Evolutionary conservation across 2,113 vertebrate species (phyloP), one percentile per base, ranked within the genome.

Genomic region (Lutjanus erythropterus): DNA sequence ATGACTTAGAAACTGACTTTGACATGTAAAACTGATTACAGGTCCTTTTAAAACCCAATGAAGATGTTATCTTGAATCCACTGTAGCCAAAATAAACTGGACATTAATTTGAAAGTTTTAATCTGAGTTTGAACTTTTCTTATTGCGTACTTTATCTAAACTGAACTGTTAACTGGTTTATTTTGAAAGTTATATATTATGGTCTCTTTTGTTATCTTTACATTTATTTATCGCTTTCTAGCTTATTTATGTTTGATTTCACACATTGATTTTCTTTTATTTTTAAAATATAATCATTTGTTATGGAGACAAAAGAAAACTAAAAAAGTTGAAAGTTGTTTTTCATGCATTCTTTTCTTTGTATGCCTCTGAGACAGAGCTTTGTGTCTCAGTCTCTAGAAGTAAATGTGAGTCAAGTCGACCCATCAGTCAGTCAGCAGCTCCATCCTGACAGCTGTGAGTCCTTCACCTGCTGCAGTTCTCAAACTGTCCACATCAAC

Each of bases 391-490:
- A 6, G 60, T 39, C 23, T n/a, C 15, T 27, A n/a, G 29, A 47
- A 37, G 25, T 61, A 42, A 52, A 39, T 35, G 16, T 10, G 18
- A 4, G 41, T 5, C 14, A 5, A 68, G 39, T 7, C 0, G 52
- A n/a, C n/a, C n/a, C n/a, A n/a, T n/a, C 15, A 14, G 53, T 6
- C 42, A 16, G 65, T 11, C 8, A 47, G 73, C 55, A 9, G 23
- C 23, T 58, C 39, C 9, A 1, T 47, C 61, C 52, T 49, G 62
- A 68, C 56, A 29, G 39, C 55, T 11, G 76, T 64, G 74, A 49
- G 29, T 64, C 39, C 58, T 62, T 56, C 77, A 29, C 59, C 64
- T 50, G 62, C 75, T 31, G 53, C 42, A 23, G 11, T 31, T 47
- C 61, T 66, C 49, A 65, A 23, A 56, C 71, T 14, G 25, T 52